These are phyloP conservation scores for Nipponia nippon DNA, from an alignment of 2,113 vertebrate species.

Conservation along the genomic window DNA sequence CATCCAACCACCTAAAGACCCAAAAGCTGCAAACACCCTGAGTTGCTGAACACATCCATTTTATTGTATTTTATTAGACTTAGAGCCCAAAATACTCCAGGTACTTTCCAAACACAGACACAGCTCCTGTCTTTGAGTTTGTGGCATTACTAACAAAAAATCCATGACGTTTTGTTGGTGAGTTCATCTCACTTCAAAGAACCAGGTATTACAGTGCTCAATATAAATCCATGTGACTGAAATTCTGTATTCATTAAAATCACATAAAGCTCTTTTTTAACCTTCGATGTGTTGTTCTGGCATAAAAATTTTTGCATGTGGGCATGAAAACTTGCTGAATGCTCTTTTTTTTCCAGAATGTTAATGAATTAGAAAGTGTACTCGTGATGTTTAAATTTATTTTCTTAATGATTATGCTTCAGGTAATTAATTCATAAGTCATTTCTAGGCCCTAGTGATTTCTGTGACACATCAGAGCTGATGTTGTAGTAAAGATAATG, in stretches of 20 bases:
- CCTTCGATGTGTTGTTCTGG: not conserved
- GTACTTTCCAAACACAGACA: not conserved
- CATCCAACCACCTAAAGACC: not conserved
- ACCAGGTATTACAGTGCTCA: not conserved
- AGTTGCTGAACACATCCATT: not conserved
- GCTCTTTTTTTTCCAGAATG: too few species aligned
- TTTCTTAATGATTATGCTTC: not conserved
- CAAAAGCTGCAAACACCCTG: not conserved
- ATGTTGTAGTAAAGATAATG: not conserved
- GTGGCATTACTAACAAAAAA: not conserved
- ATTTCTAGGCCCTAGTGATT: not conserved
- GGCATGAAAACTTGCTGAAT: not conserved
- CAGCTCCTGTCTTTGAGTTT: not conserved
- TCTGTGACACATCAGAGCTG: not conserved
- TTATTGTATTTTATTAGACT: not conserved
- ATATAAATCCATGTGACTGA: not conserved
- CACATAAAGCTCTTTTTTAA: not conserved
- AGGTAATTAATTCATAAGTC: not conserved
- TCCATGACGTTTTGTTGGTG: not conserved
- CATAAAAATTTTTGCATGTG: not conserved
- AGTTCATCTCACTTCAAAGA: not conserved
- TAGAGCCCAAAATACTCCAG: not conserved
- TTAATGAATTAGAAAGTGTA: not conserved
- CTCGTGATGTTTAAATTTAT: not conserved
- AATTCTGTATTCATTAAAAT: not conserved